A percentile compares a stretch with the other conserved stretches of the same genome.
phyloP scores from a whole-genome alignment of 1,140 invertebrate genomes.

The Drosophila burlai region DNA sequence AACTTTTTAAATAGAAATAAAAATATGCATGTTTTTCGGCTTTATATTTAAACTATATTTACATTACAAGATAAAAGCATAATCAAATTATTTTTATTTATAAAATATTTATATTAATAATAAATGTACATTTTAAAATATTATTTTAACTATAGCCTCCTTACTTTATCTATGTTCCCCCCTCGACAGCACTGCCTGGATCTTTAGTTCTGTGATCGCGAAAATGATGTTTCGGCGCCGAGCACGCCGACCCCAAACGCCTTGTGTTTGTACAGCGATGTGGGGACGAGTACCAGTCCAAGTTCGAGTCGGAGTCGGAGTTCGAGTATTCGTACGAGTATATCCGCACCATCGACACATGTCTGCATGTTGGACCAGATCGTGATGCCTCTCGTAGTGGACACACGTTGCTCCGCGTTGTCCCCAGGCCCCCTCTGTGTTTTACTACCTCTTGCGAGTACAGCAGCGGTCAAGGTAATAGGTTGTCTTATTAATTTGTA shows the following conservation, averaged over 20 bases:
- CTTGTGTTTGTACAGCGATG: conserved; percentile 22
- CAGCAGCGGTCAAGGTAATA: not conserved
- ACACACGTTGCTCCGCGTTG: conserved; percentile 62
- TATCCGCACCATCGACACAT: conserved; percentile 62
- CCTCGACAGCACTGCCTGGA: not conserved
- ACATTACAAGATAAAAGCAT: too few relatives aligned
- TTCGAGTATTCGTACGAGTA: conserved; percentile 10
- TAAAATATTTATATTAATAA: not conserved
- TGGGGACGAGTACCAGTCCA: not conserved
- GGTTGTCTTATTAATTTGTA: not conserved
- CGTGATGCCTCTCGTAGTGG: conserved; percentile 77
- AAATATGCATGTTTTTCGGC: too few relatives aligned
- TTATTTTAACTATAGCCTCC: not conserved
- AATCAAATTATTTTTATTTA: not conserved
- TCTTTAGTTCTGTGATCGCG: not conserved
- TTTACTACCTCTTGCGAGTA: not conserved
- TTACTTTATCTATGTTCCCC: not conserved
- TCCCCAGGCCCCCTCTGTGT: not conserved
- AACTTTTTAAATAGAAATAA: too few relatives aligned
- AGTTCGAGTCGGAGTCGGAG: not conserved
- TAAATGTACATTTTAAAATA: not conserved
- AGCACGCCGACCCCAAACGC: conserved; percentile 36
- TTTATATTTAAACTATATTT: too few relatives aligned
- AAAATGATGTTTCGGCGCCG: conserved; percentile 65
- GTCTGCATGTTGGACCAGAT: conserved; percentile 69